These are phyloP conservation scores for Enhydra lutris DNA, from an alignment of 2,113 vertebrate genomes.

Conservation along the genomic window DNA sequence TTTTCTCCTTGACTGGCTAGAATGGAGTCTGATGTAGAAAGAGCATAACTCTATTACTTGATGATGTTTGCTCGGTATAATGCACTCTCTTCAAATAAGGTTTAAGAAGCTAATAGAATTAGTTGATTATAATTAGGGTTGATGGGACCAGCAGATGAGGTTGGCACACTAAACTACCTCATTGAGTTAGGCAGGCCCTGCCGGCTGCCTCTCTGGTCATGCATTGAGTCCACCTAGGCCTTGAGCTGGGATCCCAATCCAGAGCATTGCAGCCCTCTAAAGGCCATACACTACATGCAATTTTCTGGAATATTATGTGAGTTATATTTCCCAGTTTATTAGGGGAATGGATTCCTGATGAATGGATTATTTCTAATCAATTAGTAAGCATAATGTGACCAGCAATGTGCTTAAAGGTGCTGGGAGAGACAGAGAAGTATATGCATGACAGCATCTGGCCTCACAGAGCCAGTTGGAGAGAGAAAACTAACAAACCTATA, in stretches of 20 bases:
- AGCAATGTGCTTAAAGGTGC: background rate
- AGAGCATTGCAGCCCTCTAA: constrained; percentile 1
- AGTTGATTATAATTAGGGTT: constrained; percentile 77
- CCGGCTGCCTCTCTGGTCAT: constrained; percentile 45
- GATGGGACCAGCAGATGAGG: constrained; percentile 67
- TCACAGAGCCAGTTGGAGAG: background rate
- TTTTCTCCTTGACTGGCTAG: constrained; percentile 64
- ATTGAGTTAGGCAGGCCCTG: constrained; percentile 54
- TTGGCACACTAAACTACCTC: constrained; percentile 61
- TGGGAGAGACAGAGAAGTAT: background rate
- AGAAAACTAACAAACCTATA: background rate
- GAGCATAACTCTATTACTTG: constrained; percentile 68
- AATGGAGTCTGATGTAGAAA: constrained; percentile 58
- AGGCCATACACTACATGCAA: background rate
- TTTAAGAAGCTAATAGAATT: constrained; percentile 83
- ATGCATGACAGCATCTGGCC: background rate
- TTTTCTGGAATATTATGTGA: background rate
- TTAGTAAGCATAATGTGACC: background rate
- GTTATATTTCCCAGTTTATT: background rate
- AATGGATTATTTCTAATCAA: background rate
- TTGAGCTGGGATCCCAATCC: constrained; percentile 8
- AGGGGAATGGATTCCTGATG: background rate
- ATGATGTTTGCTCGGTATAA: constrained; percentile 66
- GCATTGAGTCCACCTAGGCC: constrained; percentile 54
- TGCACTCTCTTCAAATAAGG: constrained; percentile 73